phyloP scores from a whole-genome alignment of 2,113 vertebrate species.

The Channa maculata region DNA sequence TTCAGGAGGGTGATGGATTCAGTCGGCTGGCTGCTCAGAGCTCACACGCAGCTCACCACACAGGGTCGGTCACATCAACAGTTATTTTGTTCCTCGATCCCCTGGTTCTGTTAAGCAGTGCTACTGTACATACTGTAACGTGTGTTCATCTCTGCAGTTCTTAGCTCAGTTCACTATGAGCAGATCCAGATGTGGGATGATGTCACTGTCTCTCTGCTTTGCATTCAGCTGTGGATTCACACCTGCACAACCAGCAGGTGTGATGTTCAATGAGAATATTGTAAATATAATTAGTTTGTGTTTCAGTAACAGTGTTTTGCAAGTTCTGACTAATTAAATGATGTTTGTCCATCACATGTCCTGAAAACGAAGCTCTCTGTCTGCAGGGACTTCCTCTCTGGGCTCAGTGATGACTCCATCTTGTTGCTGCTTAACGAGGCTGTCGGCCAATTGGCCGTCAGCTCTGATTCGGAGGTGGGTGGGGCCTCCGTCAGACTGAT shows the following conservation, averaged over 20 bases:
- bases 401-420: slow-evolving; percentile 79
- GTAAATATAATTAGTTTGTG: too few species aligned
- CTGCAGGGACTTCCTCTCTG: slow-evolving; percentile 83
- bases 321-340: too few species aligned
- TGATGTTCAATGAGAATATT: not conserved
- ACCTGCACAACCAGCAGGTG: slow-evolving; percentile 88
- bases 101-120: not conserved
- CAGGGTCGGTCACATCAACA: slow-evolving; percentile 82
- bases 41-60: slow-evolving; percentile 82
- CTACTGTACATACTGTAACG: too few species aligned
- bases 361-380: not conserved
- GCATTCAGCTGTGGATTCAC: slow-evolving; percentile 87
- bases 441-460: slow-evolving; percentile 90
- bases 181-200: slow-evolving; percentile 89
- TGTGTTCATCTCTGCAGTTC: slow-evolving; percentile 76
- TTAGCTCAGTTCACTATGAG: slow-evolving; percentile 89
- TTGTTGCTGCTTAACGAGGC: slow-evolving; percentile 89
- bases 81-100: too few species aligned
- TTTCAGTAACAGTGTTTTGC: too few species aligned
- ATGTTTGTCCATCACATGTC: too few species aligned
- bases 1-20: slow-evolving; percentile 88
- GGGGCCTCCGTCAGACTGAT: slow-evolving; percentile 85
- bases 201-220: slow-evolving; percentile 80
- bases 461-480: slow-evolving; percentile 85
- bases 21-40: slow-evolving; percentile 86